A percentile compares a stretch with the other conserved stretches of the same genome.
These are phyloP conservation scores for Parnassius smintheus DNA, from an alignment of 2,888 invertebrate species.

Conservation along the genomic window DNA sequence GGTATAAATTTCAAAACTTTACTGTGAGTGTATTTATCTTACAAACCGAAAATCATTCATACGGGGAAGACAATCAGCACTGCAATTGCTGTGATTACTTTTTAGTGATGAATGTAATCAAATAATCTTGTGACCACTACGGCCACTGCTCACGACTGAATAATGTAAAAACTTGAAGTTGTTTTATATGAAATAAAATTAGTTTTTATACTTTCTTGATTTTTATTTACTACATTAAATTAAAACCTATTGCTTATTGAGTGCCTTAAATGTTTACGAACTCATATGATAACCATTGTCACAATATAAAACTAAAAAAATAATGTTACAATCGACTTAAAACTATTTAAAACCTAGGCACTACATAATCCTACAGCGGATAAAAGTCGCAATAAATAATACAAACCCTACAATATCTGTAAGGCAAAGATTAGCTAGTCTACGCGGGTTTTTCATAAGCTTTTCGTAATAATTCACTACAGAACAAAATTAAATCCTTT, in stretches of 20 bases:
- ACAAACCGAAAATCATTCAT: constrained; percentile 32
- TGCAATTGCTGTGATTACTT: constrained; percentile 35
- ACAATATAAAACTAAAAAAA: constrained; percentile 3
- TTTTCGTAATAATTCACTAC: constrained; percentile 54
- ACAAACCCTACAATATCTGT: constrained; percentile 19
- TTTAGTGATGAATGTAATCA: constrained; percentile 32
- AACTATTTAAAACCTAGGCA: not conserved
- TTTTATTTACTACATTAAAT: constrained; percentile 32
- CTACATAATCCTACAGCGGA: constrained; percentile 9
- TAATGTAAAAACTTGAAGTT: constrained; percentile 71
- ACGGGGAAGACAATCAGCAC: constrained; percentile 32
- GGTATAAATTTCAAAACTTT: constrained; percentile 23
- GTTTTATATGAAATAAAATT: constrained; percentile 71
- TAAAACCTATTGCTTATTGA: constrained; percentile 14
- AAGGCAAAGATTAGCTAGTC: constrained; percentile 17
- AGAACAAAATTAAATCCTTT: constrained; percentile 55
- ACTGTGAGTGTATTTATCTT: constrained; percentile 27
- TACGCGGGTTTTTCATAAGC: constrained; percentile 45
- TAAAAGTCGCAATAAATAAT: constrained; percentile 13
- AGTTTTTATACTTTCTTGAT: constrained; percentile 49
- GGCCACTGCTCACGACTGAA: constrained; percentile 71
- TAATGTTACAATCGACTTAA: constrained; percentile 3
- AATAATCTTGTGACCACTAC: constrained; percentile 41
- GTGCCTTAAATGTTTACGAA: constrained; percentile 3
- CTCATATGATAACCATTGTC: constrained; percentile 11